Evolutionary conservation across 2,888 invertebrate genomes (phyloP).

Genomic region (Sipha maydis): DNA sequence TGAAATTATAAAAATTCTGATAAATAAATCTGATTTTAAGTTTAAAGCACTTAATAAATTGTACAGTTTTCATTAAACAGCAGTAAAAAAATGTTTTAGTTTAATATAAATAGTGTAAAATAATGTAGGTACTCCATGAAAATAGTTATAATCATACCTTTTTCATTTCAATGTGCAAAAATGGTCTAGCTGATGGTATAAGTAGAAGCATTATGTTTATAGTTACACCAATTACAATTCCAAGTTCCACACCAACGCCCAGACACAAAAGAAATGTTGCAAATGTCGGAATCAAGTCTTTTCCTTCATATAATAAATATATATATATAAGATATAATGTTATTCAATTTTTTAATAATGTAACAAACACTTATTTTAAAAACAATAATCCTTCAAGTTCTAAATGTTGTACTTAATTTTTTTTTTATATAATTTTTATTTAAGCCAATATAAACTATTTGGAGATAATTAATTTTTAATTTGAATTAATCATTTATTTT

Average conservation of each 20-base stretch:
- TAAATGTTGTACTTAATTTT: too few species aligned
- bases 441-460: too few species aligned
- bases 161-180: slow-evolving; percentile 77
- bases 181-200: slow-evolving; percentile 84
- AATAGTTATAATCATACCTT: slow-evolving; percentile 70
- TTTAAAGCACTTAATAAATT: not conserved
- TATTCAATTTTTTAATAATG: not conserved
- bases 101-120: not conserved
- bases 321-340: not conserved
- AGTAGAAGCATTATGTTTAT: slow-evolving; percentile 81
- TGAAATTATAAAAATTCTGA: slow-evolving; percentile 67
- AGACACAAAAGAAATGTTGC: slow-evolving; percentile 87
- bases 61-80: not conserved
- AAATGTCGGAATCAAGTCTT: slow-evolving; percentile 81
- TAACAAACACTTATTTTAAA: not conserved
- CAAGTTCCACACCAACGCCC: slow-evolving; percentile 84
- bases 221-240: slow-evolving; percentile 83
- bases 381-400: too few species aligned
- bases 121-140: too few species aligned
- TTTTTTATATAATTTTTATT: too few species aligned
- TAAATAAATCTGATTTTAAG: not conserved
- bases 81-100: not conserved
- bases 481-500: too few species aligned
- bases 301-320: slow-evolving; percentile 66
- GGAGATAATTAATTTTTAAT: too few species aligned